phyloP scores from a whole-genome alignment of 2,888 invertebrate genomes.

The Cerastoderma edule region DNA sequence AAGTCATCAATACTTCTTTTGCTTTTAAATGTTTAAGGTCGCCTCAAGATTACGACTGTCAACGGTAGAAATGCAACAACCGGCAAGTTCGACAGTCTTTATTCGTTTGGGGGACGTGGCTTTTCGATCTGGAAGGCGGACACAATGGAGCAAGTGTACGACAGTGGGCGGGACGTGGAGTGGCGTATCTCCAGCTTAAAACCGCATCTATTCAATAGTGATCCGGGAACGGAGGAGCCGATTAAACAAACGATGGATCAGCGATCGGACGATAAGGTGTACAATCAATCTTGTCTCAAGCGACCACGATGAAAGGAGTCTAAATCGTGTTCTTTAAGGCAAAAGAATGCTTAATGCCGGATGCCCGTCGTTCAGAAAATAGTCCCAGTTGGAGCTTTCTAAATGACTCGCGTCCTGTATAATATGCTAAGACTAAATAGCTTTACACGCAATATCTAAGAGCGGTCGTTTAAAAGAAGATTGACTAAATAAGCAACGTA shows the following conservation, averaged over 20 bases:
- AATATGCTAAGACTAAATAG: too few relatives aligned
- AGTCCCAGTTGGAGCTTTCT: too few relatives aligned
- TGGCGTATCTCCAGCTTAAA: conserved; percentile 36
- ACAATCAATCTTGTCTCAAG: too few relatives aligned
- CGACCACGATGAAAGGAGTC: too few relatives aligned
- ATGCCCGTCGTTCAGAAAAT: too few relatives aligned
- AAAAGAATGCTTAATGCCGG: too few relatives aligned
- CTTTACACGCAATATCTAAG: too few relatives aligned
- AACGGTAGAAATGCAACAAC: conserved; percentile 54
- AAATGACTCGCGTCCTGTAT: too few relatives aligned
- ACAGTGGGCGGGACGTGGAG: conserved; percentile 63
- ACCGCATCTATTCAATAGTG: conserved; percentile 63
- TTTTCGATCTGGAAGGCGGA: conserved; percentile 62
- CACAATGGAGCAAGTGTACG: conserved; percentile 61
- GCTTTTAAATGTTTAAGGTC: conserved; percentile 64
- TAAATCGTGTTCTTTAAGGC: too few relatives aligned
- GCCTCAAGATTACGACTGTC: conserved; percentile 59
- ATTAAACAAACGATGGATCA: conserved; percentile 50
- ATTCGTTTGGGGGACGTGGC: conserved; percentile 66
- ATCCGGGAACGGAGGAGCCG: conserved; percentile 9
- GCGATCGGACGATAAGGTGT: conserved; percentile 70
- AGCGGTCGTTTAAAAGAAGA: too few relatives aligned
- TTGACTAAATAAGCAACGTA: too few relatives aligned
- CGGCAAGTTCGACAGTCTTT: conserved; percentile 59
- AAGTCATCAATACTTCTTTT: background rate